Conservation (phyloP, 2,888 invertebrate genomes). For the Corbicula japonica region DNA sequence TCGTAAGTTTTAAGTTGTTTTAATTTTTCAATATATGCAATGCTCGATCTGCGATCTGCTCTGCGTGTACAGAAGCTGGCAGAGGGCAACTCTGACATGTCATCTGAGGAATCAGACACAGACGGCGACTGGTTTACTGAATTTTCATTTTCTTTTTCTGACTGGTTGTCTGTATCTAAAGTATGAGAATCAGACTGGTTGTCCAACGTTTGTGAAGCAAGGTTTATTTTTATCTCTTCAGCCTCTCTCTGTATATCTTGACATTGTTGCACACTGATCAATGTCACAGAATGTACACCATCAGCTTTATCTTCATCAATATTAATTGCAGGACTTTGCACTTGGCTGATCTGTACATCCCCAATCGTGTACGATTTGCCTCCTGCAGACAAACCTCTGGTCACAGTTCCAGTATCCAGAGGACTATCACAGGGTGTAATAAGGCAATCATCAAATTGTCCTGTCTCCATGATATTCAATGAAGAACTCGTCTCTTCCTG, state of each 20-base stretch:
- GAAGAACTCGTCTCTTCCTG: too few species aligned
- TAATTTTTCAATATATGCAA: conserved; percentile 8
- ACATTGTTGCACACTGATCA: conserved; percentile 23
- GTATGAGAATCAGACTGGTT: conserved; percentile 10
- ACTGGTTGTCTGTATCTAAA: too few species aligned
- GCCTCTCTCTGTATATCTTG: conserved; percentile 13
- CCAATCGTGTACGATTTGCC: conserved; percentile 19
- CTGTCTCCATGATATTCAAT: too few species aligned
- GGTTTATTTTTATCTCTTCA: not conserved
- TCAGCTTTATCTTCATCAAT: not conserved
- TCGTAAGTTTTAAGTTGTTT: conserved; percentile 3
- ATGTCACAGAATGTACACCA: conserved; percentile 12
- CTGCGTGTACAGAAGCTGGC: conserved; percentile 25
- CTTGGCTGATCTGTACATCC: conserved; percentile 8
- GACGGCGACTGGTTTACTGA: conserved; percentile 6
- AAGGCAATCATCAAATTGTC: too few species aligned
- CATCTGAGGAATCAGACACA: conserved; percentile 30
- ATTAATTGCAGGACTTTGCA: not conserved
- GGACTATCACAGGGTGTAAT: conserved; percentile 21
- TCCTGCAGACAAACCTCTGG: not conserved
- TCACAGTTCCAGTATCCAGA: not conserved
- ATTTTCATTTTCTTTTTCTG: not conserved
- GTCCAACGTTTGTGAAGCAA: not conserved
- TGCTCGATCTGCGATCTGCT: conserved; percentile 2
- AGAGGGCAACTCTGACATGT: conserved; percentile 30